phyloP scores from a whole-genome alignment of 1,140 invertebrate species.

The Apis florea region DNA sequence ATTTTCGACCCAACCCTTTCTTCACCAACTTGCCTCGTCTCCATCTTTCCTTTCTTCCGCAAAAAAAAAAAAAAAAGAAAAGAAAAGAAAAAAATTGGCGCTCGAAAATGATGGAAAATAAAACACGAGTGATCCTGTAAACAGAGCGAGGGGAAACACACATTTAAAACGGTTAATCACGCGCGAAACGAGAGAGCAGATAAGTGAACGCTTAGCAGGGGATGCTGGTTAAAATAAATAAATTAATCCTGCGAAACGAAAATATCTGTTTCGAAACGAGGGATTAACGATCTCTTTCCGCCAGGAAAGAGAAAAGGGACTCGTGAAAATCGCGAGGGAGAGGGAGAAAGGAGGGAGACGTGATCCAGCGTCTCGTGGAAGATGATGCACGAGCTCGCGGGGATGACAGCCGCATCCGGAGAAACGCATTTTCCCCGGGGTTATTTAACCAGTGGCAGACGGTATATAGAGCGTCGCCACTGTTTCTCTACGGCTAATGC shows the following conservation, averaged over 20 bases:
- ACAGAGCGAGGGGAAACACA: background rate
- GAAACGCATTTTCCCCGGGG: constrained; percentile 62
- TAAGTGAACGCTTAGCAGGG: background rate
- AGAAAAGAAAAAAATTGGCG: background rate
- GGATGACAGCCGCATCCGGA: constrained; percentile 68
- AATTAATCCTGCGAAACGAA: constrained; percentile 5
- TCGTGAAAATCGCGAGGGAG: background rate
- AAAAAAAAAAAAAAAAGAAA: no score
- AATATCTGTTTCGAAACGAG: constrained; percentile 23
- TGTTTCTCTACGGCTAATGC: constrained; percentile 58
- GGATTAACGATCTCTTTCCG: constrained; percentile 52
- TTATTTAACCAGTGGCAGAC: constrained; percentile 66
- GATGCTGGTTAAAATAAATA: constrained; percentile 1
- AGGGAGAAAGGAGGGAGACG: constrained; percentile 20
- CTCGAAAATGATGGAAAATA: background rate
- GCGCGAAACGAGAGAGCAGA: background rate
- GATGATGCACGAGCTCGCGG: constrained; percentile 67
- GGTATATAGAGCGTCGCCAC: constrained; percentile 54
- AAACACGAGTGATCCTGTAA: background rate
- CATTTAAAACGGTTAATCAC: background rate
- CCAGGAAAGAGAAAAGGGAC: background rate
- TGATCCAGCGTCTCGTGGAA: constrained; percentile 56
- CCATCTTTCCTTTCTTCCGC: no score
- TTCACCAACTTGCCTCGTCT: no score
- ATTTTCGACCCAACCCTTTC: no score